Conservation (phyloP, 37 sponge, comb jelly and placozoan species). For the Amphimedon queenslandica region DNA sequence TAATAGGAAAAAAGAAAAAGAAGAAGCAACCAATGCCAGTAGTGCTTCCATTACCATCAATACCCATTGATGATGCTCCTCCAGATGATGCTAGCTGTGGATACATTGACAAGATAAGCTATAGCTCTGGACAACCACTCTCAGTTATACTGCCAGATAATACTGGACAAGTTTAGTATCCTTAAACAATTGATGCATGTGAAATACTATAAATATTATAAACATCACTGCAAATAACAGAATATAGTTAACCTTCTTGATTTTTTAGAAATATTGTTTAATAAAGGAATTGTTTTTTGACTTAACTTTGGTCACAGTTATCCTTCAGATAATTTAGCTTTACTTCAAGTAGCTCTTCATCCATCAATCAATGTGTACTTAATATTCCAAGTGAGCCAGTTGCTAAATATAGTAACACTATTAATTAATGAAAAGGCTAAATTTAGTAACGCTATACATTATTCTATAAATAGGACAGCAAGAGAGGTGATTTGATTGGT, state of each 20-base stretch:
- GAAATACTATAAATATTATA: no score
- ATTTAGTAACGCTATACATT: not conserved
- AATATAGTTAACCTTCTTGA: no score
- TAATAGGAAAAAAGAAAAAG: not conserved
- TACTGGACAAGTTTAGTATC: constrained; percentile 49
- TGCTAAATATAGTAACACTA: not conserved
- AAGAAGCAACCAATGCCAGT: not conserved
- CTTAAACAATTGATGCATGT: no score
- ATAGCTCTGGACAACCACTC: constrained; percentile 1
- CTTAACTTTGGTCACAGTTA: constrained; percentile 22
- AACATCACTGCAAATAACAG: no score
- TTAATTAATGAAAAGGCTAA: not conserved
- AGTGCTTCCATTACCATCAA: not conserved
- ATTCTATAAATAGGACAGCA: not conserved
- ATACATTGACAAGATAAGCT: not conserved
- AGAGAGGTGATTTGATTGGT: constrained; percentile 14
- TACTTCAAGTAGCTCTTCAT: constrained; percentile 18
- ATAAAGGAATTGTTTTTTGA: not conserved
- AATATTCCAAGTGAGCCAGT: constrained; percentile 13
- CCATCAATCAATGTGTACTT: constrained; percentile 31
- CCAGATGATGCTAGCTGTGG: not conserved
- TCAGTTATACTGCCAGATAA: constrained; percentile 21
- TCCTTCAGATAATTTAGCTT: constrained; percentile 36
- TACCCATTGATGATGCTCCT: not conserved
- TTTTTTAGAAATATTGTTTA: no score